Conservation (phyloP, 1,140 invertebrate species). For the Gerris buenoi region DNA sequence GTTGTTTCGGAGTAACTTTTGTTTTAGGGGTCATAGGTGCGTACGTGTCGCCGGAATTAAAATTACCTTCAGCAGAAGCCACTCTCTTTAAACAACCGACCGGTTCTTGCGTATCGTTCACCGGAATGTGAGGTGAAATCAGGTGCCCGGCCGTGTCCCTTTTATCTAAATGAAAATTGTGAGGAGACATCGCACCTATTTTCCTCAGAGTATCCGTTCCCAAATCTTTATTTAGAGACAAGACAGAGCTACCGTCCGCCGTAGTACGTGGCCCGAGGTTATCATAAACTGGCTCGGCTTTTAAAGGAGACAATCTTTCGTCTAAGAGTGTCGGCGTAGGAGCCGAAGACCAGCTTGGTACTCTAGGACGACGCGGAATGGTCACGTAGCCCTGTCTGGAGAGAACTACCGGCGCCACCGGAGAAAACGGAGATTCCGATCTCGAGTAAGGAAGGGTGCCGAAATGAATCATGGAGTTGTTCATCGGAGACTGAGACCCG, state of each 20-base stretch:
- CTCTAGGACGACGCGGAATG: slow-evolving; percentile 62
- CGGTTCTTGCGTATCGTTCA: slow-evolving; percentile 4
- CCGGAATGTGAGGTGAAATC: slow-evolving; percentile 14
- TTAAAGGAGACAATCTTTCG: slow-evolving; percentile 20
- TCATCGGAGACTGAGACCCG: slow-evolving; percentile 32
- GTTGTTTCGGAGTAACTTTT: slow-evolving; percentile 65
- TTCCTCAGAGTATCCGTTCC: slow-evolving; percentile 29
- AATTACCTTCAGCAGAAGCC: slow-evolving; percentile 10
- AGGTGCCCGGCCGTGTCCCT: slow-evolving; percentile 31
- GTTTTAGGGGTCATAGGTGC: slow-evolving; percentile 23
- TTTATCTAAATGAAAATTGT: slow-evolving; percentile 37
- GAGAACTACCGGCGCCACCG: slow-evolving; percentile 39
- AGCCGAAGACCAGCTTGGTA: slow-evolving; percentile 57
- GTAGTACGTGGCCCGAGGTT: slow-evolving; percentile 66
- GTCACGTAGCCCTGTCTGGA: slow-evolving; percentile 65
- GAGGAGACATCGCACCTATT: slow-evolving; percentile 39
- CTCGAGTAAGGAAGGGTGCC: slow-evolving; percentile 54
- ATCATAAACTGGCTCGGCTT: slow-evolving; percentile 63
- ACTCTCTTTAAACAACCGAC: slow-evolving; percentile 8
- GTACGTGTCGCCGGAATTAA: neutral
- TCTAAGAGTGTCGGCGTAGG: slow-evolving; percentile 35
- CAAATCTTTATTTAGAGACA: slow-evolving; percentile 50
- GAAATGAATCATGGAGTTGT: slow-evolving; percentile 37
- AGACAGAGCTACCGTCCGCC: slow-evolving; percentile 64
- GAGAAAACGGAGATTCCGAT: slow-evolving; percentile 51